Base-by-base conservation (phyloP, 2,888 invertebrate species). In the Pelosia muscerda region DNA sequence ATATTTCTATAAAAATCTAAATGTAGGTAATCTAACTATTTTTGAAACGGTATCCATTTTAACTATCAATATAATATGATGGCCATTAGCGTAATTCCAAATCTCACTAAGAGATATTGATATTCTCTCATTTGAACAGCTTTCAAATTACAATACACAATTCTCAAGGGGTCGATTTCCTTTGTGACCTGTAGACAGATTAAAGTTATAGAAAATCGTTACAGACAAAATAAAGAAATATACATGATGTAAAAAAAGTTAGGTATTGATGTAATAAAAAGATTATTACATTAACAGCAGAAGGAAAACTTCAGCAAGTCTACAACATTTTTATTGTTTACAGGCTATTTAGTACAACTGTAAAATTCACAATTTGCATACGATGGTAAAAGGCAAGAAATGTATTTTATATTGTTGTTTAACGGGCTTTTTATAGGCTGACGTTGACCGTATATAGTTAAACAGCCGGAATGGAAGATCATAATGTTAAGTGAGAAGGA, bases 311-410 rank as follows among this genome's bases (percentile, higher is more conserved):
- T n/a, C n/a, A 49, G 49, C 49, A 49, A 1, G 13, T 63, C 19
- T 26, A 54, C 22, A 75, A 64, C 60, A 70, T 65, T 68, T 34
- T 59, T 49, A 59, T 49, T 26, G 60, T 77, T 81, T 55, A 78
- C 72, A 74, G 73, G 63, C 72, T 69, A 71, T 81, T 75, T 75
- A 79, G 64, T 66, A 66, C 75, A 72, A 78, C 76, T 82, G 81
- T 86, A 84, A 86, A 88, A 79, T 81, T 81, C 79, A 84, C 63
- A 84, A 90, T 91, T 90, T 87, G 84, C 90, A 88, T 91, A 86
- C 75, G 73, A 76, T 78, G 81, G 74, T 81, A 81, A 84, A 84
- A 76, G 79, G 82, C 77, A 77, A 71, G 78, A 78, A 73, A 83
- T 78, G 83, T 76, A 81, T 86, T 89, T 84, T 85, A 87, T 88